Conservation (phyloP, 2,888 invertebrate genomes). For the Drosophila crucigera region DNA sequence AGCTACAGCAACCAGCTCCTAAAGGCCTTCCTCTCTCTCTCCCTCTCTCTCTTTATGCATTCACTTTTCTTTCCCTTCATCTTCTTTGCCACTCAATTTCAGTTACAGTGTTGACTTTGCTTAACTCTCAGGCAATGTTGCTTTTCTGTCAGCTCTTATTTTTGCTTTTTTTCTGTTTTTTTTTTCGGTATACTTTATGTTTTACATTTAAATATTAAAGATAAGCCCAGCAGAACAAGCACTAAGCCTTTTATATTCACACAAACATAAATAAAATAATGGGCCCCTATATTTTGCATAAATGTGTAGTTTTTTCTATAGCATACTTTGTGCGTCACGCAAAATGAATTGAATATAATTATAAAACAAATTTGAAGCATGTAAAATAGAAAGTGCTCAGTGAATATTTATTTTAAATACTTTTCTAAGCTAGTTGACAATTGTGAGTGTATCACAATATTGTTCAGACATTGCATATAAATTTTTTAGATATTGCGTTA, state of each 20-base stretch:
- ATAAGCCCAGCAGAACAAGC: not conserved
- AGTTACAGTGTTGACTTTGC: slow-evolving; percentile 49
- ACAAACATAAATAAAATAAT: not conserved
- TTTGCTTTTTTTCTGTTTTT: not conserved
- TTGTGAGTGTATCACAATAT: not conserved
- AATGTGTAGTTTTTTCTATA: not conserved
- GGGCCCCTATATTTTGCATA: not conserved
- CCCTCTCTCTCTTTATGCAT: not conserved
- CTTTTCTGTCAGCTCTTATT: slow-evolving; percentile 19
- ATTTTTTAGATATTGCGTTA: not conserved
- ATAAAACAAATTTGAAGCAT: too few species aligned
- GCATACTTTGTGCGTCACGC: not conserved
- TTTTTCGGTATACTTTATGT: slow-evolving; percentile 3
- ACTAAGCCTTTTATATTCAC: not conserved
- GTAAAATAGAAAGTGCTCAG: not conserved
- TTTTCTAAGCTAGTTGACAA: not conserved
- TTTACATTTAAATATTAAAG: slow-evolving; percentile 2
- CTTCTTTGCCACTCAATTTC: slow-evolving; percentile 20
- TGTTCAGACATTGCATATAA: not conserved
- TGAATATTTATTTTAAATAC: not conserved
- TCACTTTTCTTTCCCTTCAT: not conserved
- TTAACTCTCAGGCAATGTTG: slow-evolving; percentile 34
- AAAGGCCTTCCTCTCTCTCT: slow-evolving; percentile 5
- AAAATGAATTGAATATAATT: not conserved
- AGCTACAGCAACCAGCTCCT: slow-evolving; percentile 36